These are phyloP conservation scores for Conus ventricosus DNA, from an alignment of 1,140 invertebrate species.

Conservation along the genomic window DNA sequence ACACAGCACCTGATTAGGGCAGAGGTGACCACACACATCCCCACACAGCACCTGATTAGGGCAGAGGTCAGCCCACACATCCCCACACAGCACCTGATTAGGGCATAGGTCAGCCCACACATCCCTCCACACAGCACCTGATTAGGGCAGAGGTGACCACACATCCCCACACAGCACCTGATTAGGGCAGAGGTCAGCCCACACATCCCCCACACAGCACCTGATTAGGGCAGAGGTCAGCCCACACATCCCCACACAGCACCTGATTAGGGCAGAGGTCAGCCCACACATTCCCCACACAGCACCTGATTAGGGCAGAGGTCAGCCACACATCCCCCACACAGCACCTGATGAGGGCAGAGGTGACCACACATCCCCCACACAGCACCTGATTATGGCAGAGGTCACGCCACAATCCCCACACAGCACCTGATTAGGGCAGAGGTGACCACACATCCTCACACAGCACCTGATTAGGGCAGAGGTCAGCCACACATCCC, in stretches of 20 bases:
- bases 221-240: conserved; percentile 12
- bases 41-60: conserved; percentile 11
- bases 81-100: conserved; percentile 5
- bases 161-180: background rate
- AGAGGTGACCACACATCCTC: conserved; percentile 23
- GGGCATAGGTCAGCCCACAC: too few relatives aligned
- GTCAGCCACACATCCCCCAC: background rate
- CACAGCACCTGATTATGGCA: conserved; percentile 15
- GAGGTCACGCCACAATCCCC: too few relatives aligned
- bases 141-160: conserved; percentile 37
- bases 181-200: too few relatives aligned
- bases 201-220: background rate
- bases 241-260: background rate
- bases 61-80: too few relatives aligned
- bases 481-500: too few relatives aligned
- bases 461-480: conserved; percentile 17
- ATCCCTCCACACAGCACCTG: background rate
- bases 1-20: conserved; percentile 18
- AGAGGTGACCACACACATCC: conserved; percentile 25
- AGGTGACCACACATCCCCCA: conserved; percentile 24
- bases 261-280: conserved; percentile 16
- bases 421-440: conserved; percentile 17
- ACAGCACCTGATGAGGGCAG: conserved; percentile 8
- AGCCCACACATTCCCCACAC: background rate
- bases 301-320: conserved; percentile 16